Conservation (phyloP, 2,797 vertebrate species). For the Buceros bicornis region DNA sequence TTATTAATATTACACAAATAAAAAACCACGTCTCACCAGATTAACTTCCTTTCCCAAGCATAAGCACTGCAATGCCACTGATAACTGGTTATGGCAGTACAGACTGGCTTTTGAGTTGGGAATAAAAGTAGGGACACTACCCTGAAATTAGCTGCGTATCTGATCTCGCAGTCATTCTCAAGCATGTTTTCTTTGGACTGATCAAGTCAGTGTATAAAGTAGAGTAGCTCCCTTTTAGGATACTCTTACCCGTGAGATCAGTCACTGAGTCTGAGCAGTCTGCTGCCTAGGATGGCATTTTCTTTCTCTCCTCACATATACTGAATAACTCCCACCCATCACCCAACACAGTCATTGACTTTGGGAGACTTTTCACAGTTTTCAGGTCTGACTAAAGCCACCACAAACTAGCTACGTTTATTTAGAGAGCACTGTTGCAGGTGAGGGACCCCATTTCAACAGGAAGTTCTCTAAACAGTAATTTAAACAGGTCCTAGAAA, state of each 20-base stretch:
- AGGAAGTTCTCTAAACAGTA: not conserved
- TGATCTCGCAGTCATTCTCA: not conserved
- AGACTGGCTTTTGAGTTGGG: not conserved
- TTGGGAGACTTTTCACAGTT: not conserved
- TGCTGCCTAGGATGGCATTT: not conserved
- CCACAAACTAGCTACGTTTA: not conserved
- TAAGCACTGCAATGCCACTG: not conserved
- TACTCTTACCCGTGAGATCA: not conserved
- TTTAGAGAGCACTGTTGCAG: not conserved
- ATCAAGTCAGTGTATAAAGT: not conserved
- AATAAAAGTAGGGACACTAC: not conserved
- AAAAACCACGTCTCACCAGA: not conserved
- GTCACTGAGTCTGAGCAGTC: not conserved
- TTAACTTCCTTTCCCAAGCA: not conserved
- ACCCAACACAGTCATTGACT: not conserved
- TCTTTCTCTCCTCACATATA: not conserved
- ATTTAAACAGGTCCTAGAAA: not conserved
- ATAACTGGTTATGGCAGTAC: not conserved
- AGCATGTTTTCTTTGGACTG: not conserved
- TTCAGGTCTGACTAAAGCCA: not conserved
- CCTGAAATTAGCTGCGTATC: not conserved
- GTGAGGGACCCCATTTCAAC: not conserved
- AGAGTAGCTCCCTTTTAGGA: constrained; percentile 31
- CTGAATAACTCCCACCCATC: not conserved
- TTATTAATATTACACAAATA: constrained; percentile 56